Percentiles rank a stretch among this genome's conserved stretches.
Conservation (phyloP, 2,888 invertebrate species). For the Cordilura impudica region DNA sequence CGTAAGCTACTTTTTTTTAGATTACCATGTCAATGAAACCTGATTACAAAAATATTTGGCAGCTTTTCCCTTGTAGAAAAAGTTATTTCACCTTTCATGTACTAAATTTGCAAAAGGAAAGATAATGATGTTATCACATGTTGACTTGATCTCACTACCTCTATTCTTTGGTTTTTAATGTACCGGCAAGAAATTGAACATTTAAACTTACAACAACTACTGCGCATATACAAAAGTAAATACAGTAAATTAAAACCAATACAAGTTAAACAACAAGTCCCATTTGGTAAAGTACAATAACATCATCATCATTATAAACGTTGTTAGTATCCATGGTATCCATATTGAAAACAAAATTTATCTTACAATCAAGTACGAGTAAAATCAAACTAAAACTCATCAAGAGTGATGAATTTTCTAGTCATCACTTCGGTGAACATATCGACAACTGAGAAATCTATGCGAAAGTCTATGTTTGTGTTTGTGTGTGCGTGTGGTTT, state of each 20-base stretch:
- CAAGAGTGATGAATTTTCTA: conserved; percentile 46
- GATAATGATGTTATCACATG: background rate
- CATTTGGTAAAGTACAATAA: background rate
- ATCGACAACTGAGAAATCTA: conserved; percentile 34
- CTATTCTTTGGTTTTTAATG: background rate
- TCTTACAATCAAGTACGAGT: background rate
- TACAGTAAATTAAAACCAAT: conserved; percentile 1
- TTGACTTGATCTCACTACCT: conserved; percentile 28
- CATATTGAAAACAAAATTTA: background rate
- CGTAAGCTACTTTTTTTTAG: no score
- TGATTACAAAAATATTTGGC: no score
- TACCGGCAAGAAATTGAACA: background rate
- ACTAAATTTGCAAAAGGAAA: no score
- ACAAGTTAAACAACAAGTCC: conserved; percentile 28
- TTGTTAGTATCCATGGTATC: background rate
- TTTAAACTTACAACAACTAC: background rate
- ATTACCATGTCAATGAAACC: no score
- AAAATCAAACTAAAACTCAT: conserved; percentile 39
- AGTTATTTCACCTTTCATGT: no score
- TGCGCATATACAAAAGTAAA: background rate
- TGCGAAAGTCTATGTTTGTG: background rate
- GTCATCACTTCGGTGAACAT: conserved; percentile 36
- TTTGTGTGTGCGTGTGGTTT: conserved; percentile 7
- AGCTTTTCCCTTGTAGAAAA: no score
- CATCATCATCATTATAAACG: background rate